Evolutionary conservation across 2,113 vertebrate genomes (phyloP).

Genomic region (Campylorhamphus procurvoides): DNA sequence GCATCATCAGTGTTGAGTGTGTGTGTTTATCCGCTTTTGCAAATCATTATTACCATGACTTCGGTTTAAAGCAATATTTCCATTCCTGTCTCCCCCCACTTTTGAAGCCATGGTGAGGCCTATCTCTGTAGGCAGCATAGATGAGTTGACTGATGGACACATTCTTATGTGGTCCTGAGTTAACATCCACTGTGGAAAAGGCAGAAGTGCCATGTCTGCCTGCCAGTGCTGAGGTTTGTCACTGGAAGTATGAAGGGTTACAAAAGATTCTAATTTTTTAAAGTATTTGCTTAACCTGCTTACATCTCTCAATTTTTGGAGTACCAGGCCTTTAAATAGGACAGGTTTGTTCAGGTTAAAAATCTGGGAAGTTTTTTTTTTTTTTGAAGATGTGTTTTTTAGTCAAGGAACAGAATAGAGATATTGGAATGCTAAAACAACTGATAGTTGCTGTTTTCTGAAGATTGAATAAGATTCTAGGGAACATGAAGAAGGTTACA

Average conservation of each 20-base stretch:
- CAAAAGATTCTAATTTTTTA: not conserved
- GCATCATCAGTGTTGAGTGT: not conserved
- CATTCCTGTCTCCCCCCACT: not conserved
- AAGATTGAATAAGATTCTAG: slow-evolving; percentile 46
- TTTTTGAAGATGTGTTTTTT: not conserved
- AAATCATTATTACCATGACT: not conserved
- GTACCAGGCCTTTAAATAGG: not conserved
- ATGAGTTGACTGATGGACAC: rapidly evolving
- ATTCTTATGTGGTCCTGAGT: not conserved
- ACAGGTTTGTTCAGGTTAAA: not conserved
- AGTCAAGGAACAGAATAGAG: not conserved
- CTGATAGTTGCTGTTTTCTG: slow-evolving; percentile 53
- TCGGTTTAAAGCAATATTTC: not conserved
- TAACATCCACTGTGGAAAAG: not conserved
- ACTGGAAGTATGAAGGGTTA: not conserved
- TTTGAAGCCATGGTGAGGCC: not conserved
- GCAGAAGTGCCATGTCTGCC: not conserved
- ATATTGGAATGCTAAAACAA: slow-evolving; percentile 9
- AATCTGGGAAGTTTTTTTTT: not conserved
- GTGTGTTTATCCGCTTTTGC: not conserved
- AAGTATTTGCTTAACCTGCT: not conserved
- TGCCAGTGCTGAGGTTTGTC: not conserved
- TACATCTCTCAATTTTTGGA: not conserved
- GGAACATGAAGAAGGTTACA: not conserved
- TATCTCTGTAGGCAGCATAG: not conserved